phyloP scores from a whole-genome alignment of 2,888 invertebrate species.

The Ochropacha duplaris region DNA sequence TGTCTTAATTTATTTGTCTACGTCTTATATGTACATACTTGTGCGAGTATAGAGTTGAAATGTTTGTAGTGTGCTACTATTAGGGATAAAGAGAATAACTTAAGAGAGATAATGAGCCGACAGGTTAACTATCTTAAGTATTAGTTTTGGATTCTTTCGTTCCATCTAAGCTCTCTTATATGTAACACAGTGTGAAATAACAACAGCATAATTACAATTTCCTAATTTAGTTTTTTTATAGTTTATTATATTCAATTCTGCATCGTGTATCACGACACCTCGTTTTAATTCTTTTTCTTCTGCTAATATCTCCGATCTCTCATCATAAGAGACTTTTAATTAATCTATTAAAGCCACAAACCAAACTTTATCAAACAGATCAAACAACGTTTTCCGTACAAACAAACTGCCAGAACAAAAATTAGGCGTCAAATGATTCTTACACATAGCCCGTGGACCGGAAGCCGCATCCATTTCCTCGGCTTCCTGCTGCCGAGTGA shows the following conservation, averaged over 20 bases:
- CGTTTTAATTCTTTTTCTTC: too few relatives aligned
- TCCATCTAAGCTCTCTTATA: too few relatives aligned
- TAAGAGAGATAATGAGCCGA: too few relatives aligned
- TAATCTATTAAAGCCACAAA: background rate
- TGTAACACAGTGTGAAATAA: too few relatives aligned
- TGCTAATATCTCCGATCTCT: too few relatives aligned
- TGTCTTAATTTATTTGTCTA: background rate
- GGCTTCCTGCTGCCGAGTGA: constrained; percentile 51
- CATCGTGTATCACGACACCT: too few relatives aligned
- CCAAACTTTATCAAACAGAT: background rate
- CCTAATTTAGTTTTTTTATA: too few relatives aligned
- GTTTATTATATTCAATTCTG: too few relatives aligned
- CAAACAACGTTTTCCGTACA: background rate
- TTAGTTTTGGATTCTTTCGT: too few relatives aligned
- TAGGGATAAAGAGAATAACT: background rate
- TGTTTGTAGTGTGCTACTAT: background rate
- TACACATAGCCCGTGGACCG: constrained; percentile 28
- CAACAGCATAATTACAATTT: too few relatives aligned
- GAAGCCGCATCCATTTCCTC: constrained; percentile 57
- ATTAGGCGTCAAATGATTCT: constrained; percentile 38
- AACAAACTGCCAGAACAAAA: constrained; percentile 24
- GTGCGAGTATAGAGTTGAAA: background rate
- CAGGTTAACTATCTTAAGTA: too few relatives aligned
- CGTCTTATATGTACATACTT: too few relatives aligned
- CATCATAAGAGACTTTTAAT: background rate